Evolutionary conservation across 2,888 invertebrate species (phyloP).

Genomic region (Agriopis leucophaearia): DNA sequence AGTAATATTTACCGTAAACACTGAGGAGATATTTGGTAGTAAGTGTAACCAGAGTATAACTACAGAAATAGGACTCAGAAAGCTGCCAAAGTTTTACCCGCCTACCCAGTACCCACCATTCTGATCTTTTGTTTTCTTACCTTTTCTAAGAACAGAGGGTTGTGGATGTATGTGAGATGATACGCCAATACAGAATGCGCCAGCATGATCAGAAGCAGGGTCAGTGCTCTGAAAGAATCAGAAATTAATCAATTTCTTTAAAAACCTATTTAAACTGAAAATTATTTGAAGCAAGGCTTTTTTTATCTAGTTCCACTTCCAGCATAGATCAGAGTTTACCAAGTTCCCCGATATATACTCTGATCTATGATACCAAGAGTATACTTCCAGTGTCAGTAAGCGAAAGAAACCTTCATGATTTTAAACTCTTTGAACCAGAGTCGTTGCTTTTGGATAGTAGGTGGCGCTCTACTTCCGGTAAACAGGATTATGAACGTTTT

Average conservation of each 20-base stretch:
- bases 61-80: too few relatives aligned
- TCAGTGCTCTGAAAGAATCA: conserved; percentile 58
- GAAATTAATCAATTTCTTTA: neutral
- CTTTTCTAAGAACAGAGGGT: conserved; percentile 63
- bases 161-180: conserved; percentile 61
- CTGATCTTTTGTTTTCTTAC: conserved; percentile 43
- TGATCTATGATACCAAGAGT: too few relatives aligned
- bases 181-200: conserved; percentile 61
- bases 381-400: too few relatives aligned
- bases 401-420: neutral
- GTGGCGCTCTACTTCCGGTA: too few relatives aligned
- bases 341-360: too few relatives aligned
- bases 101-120: too few relatives aligned
- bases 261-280: neutral
- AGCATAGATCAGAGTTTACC: too few relatives aligned
- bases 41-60: too few relatives aligned
- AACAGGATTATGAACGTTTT: neutral
- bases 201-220: conserved; percentile 60
- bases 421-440: neutral
- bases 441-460: neutral
- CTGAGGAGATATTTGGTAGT: neutral
- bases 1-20: too few relatives aligned
- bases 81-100: neutral
- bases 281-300: too few relatives aligned
- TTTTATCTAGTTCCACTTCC: too few relatives aligned